These are phyloP conservation scores for Melipona beecheii DNA, from an alignment of 2,888 invertebrate genomes.

Conservation along the genomic window DNA sequence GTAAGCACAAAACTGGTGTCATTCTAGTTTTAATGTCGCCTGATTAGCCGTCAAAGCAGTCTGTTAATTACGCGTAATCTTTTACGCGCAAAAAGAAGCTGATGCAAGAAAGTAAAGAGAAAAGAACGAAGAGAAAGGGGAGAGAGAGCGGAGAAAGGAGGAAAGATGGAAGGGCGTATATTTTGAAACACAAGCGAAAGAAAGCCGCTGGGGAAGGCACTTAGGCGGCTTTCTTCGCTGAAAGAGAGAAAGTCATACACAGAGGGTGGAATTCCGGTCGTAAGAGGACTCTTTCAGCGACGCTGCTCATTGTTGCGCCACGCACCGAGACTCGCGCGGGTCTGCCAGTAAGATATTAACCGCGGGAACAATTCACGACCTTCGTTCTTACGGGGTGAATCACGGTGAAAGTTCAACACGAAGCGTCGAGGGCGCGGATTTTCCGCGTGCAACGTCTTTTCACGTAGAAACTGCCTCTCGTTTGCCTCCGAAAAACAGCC, in stretches of 20 bases:
- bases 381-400: background rate
- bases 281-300: constrained; percentile 44
- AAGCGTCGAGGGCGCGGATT: background rate
- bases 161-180: constrained; percentile 32
- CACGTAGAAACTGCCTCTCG: background rate
- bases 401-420: constrained; percentile 1
- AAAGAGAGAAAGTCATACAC: constrained; percentile 26
- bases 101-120: background rate
- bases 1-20: background rate
- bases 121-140: background rate
- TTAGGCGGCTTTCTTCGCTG: constrained; percentile 55
- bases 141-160: background rate
- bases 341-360: background rate
- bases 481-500: background rate
- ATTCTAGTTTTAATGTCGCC: background rate
- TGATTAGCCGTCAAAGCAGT: background rate
- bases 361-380: background rate
- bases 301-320: constrained; percentile 9
- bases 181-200: constrained; percentile 66
- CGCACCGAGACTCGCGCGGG: background rate
- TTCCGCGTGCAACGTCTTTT: background rate
- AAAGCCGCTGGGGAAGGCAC: constrained; percentile 61
- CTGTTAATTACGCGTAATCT: background rate
- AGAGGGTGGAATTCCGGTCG: constrained; percentile 25
- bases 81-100: background rate